Evolutionary conservation across 2,888 invertebrate genomes (phyloP).

Genomic region (Heliconius sara): DNA sequence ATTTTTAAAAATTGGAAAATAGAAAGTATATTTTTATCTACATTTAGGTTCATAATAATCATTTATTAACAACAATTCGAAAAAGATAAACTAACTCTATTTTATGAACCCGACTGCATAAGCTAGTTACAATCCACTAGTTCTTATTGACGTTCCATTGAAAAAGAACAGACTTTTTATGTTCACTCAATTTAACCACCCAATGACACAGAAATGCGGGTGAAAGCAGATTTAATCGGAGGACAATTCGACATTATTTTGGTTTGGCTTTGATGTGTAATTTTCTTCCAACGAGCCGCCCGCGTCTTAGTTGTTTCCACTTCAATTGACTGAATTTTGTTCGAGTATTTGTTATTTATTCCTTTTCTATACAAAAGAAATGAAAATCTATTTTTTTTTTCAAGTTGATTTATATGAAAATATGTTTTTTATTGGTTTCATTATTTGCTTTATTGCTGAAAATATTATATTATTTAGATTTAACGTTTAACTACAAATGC

Average conservation of each 20-base stretch:
- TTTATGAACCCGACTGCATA: background rate
- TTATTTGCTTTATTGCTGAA: too few species aligned
- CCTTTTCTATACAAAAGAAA: constrained; percentile 11
- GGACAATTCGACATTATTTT: constrained; percentile 48
- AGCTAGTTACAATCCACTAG: background rate
- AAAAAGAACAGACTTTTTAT: constrained; percentile 34
- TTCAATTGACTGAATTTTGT: constrained; percentile 50
- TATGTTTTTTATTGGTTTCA: background rate
- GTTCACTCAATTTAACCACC: constrained; percentile 42
- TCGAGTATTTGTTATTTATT: constrained; percentile 16
- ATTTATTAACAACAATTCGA: background rate
- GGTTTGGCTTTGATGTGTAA: constrained; percentile 43
- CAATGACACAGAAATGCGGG: constrained; percentile 45
- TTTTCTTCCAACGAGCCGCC: constrained; percentile 51
- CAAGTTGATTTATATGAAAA: background rate
- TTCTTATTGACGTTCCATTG: constrained; percentile 3
- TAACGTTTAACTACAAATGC: background rate
- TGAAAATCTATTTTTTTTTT: background rate
- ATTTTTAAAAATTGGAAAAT: too few species aligned
- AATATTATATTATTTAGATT: too few species aligned
- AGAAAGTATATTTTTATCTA: too few species aligned
- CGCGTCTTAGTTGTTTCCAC: constrained; percentile 59
- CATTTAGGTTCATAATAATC: too few species aligned
- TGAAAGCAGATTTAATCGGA: constrained; percentile 42
- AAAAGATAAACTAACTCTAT: background rate